Percentiles rank a stretch among this genome's conserved stretches.
These are phyloP conservation scores for Malachius bipustulatus DNA, from an alignment of 2,888 invertebrate genomes.

Conservation along the genomic window DNA sequence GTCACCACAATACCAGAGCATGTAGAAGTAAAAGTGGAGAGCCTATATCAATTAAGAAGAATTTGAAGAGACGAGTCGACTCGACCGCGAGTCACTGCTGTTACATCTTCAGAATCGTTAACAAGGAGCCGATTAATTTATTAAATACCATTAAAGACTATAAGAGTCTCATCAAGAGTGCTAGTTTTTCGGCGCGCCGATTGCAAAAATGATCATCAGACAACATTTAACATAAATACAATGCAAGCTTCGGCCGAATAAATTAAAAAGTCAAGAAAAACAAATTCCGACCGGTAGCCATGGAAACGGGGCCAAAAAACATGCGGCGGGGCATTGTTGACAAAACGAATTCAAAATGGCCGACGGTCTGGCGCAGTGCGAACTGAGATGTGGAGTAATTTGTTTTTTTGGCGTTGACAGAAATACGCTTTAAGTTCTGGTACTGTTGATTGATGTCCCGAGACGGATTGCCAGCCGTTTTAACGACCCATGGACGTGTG, in stretches of 20 bases:
- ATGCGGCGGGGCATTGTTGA: conserved; percentile 10
- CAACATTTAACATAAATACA: conserved; percentile 1
- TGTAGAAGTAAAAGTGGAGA: no score
- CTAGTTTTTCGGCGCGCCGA: background rate
- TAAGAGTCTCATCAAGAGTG: conserved; percentile 15
- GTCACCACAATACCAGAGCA: no score
- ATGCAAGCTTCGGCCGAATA: background rate
- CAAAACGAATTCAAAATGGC: conserved; percentile 10
- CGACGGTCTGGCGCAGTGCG: conserved; percentile 4
- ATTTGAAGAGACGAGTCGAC: no score
- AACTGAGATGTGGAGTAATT: conserved; percentile 6
- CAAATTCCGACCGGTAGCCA: background rate
- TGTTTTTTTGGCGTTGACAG: conserved; percentile 3
- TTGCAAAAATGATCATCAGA: conserved; percentile 1
- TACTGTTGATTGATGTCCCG: background rate
- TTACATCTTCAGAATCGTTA: no score
- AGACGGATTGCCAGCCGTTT: no score
- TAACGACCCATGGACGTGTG: background rate
- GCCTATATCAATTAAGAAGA: no score
- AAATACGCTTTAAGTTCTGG: background rate
- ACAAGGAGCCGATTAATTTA: conserved; percentile 14
- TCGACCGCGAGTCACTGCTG: no score
- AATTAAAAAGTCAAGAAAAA: conserved; percentile 1
- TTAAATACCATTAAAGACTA: conserved; percentile 15
- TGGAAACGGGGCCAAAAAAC: conserved; percentile 1